Evolutionary conservation across 2,113 vertebrate species (phyloP).

Genomic region (Carassius gibelio): DNA sequence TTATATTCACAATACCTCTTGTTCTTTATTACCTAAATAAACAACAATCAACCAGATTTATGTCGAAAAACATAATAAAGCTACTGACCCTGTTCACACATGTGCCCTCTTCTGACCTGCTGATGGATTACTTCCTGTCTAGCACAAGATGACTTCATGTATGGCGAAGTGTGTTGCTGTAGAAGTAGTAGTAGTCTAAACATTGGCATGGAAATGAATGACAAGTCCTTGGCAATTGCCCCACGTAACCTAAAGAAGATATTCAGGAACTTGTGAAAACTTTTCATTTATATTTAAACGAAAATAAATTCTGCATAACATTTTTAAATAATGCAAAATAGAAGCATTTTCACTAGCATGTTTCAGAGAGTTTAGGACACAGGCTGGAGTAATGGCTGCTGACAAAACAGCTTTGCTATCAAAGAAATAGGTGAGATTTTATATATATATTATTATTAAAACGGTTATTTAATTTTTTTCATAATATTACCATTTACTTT

Average conservation of each 20-base stretch:
- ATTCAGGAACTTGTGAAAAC: not conserved
- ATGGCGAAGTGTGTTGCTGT: conserved; percentile 9
- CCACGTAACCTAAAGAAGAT: not conserved
- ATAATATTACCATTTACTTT: not conserved
- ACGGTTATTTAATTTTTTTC: no score
- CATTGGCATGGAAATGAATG: conserved; percentile 27
- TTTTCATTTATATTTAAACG: not conserved
- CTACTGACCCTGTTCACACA: conserved; percentile 30
- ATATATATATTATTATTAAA: no score
- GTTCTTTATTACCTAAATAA: conserved; percentile 49
- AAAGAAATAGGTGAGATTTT: no score
- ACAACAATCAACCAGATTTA: conserved; percentile 15
- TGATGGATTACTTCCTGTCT: conserved; percentile 50
- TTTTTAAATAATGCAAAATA: no score
- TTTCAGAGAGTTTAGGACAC: no score
- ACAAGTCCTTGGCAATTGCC: not conserved
- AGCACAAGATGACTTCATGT: conserved; percentile 35
- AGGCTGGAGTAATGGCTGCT: no score
- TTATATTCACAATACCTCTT: not conserved
- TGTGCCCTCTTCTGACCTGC: conserved; percentile 1
- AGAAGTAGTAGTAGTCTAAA: conserved; percentile 18
- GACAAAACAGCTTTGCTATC: no score
- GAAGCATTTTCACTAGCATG: no score
- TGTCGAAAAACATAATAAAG: conserved; percentile 34
- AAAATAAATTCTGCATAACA: not conserved